Conservation (phyloP, 2,888 invertebrate genomes). For the Xestia rhomboidea region DNA sequence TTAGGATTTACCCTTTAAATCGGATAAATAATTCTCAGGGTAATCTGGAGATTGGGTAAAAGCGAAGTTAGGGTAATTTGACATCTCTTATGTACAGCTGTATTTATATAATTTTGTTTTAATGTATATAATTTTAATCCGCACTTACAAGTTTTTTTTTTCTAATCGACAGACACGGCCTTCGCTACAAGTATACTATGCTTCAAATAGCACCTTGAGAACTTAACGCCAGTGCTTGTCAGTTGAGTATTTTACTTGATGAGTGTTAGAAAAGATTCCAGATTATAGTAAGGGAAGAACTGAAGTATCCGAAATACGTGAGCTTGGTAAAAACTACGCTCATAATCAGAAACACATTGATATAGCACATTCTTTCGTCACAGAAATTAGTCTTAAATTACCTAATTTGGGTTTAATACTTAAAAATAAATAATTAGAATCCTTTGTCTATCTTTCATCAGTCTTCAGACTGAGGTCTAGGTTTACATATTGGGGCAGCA, state of each 20-base stretch:
- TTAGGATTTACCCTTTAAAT: slow-evolving; percentile 31
- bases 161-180: slow-evolving; percentile 36
- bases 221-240: slow-evolving; percentile 48
- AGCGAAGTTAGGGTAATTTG: slow-evolving; percentile 31
- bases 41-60: slow-evolving; percentile 19
- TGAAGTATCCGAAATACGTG: slow-evolving; percentile 13
- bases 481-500: slow-evolving; percentile 40
- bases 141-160: slow-evolving; percentile 44
- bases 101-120: slow-evolving; percentile 20
- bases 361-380: slow-evolving; percentile 50
- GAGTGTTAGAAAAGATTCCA: slow-evolving; percentile 4
- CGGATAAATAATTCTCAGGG: slow-evolving; percentile 4
- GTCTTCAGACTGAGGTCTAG: slow-evolving; percentile 54
- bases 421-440: slow-evolving; percentile 66
- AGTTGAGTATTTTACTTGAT: slow-evolving; percentile 39
- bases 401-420: slow-evolving; percentile 63
- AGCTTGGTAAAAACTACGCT: slow-evolving; percentile 39
- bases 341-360: slow-evolving; percentile 60
- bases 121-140: slow-evolving; percentile 22
- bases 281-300: slow-evolving; percentile 4
- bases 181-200: slow-evolving; percentile 73
- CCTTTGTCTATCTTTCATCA: slow-evolving; percentile 55
- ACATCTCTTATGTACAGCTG: slow-evolving; percentile 42
- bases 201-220: slow-evolving; percentile 75
- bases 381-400: slow-evolving; percentile 44